Base-by-base conservation (phyloP, 1,140 invertebrate species). In the Zaprionus ghesquierei region DNA sequence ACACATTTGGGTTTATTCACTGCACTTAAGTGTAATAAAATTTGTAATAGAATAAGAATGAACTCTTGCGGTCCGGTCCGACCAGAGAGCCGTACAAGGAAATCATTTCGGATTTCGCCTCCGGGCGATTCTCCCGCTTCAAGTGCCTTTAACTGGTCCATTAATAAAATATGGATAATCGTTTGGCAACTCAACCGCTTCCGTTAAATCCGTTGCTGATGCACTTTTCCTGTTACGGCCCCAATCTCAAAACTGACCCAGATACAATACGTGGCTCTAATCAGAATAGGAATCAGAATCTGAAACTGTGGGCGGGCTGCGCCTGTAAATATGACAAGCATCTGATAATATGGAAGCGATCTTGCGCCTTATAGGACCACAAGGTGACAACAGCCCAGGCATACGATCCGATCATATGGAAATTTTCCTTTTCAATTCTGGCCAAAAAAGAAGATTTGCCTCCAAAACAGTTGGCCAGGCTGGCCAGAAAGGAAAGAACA, bases 21-120 rank as follows among this genome's bases (percentile, higher is more conserved):
- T 81, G 62, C 84, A 86, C 75, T 87, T 86, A 86, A 87, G 84
- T 86, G 58, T 86, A 87, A 86, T 86, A 86, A 87, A 86, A 86
- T 86, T 86, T 79, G 82, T 87, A 87, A 86, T 86, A 86, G 82
- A 86, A 86, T 87, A 87, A 87, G 75, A 81, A 53, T 65, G 35
- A 55, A 62, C 44, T 69, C 38, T 44, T n/a, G n/a, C n/a, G n/a
- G n/a, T n/a, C n/a, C n/a, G n/a, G n/a, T n/a, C n/a, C 9, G 27
- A 33, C 23, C 59, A 29, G 41, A 46, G 15, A 53, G 55, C 68
- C 63, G 46, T 69, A 75, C 81, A 86, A 75, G 70, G 69, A 86
- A 86, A 86, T 86, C 53, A 81, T 81, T 86, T 81, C 49, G 75
- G 25, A 75, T 66, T 62, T 68, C 29, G 65, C 82, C 79, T 60